Evolutionary conservation across 2,797 vertebrate species (phyloP).

Genomic region (Pantherophis alleghaniensis): DNA sequence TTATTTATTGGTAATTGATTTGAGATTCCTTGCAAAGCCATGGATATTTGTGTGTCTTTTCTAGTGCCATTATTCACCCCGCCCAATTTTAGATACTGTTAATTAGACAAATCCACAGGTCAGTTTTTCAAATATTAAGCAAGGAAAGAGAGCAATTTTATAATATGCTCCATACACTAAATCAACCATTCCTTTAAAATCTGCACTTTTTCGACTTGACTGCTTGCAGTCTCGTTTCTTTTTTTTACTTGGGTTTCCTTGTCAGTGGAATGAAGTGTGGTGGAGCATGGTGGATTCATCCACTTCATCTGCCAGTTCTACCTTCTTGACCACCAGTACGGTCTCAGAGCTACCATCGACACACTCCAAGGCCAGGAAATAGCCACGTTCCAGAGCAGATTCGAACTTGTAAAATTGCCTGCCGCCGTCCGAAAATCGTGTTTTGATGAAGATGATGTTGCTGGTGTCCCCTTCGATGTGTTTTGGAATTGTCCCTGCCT

Average conservation of each 20-base stretch:
- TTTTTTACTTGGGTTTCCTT: background rate
- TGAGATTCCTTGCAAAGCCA: background rate
- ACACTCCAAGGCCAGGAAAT: conserved; percentile 64
- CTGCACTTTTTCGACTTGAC: background rate
- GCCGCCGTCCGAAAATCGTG: conserved; percentile 28
- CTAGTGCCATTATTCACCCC: background rate
- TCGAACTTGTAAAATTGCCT: conserved; percentile 60
- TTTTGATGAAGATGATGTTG: conserved; percentile 62
- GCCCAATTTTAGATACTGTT: background rate
- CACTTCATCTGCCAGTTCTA: conserved; percentile 49
- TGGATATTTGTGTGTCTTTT: background rate
- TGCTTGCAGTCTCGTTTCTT: background rate
- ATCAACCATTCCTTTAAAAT: background rate
- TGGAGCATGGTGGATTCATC: conserved; percentile 54
- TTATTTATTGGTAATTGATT: background rate
- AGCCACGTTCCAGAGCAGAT: conserved; percentile 48
- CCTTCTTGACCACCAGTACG: conserved; percentile 58
- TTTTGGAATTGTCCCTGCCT: conserved; percentile 58
- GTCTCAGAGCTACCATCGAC: background rate
- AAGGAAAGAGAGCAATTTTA: background rate
- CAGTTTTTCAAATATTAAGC: background rate
- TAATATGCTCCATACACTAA: background rate
- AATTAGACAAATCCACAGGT: background rate
- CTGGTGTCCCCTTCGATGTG: conserved; percentile 45
- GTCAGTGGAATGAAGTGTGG: background rate